These are phyloP conservation scores for Diadumene lineata DNA, from an alignment of 92 coral and sea anemone species.

Conservation along the genomic window DNA sequence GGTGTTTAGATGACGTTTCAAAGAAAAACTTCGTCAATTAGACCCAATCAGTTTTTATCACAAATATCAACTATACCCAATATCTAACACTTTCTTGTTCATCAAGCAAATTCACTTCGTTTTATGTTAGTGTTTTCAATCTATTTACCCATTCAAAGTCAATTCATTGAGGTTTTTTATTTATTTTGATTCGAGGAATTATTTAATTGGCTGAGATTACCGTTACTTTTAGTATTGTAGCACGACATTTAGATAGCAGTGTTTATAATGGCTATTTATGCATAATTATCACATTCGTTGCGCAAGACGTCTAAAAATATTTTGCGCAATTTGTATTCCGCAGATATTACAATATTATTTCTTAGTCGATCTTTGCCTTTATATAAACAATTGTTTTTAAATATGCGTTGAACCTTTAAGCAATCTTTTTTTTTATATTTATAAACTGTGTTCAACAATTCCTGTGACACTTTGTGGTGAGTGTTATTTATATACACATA, in stretches of 20 bases:
- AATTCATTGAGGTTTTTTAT: neutral
- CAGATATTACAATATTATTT: too few relatives aligned
- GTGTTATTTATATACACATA: too few relatives aligned
- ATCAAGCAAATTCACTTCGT: neutral
- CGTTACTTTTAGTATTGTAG: neutral
- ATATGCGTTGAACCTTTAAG: too few relatives aligned
- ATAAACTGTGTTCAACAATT: too few relatives aligned
- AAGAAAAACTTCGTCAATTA: conserved; percentile 3
- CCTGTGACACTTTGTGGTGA: too few relatives aligned
- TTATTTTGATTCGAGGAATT: neutral
- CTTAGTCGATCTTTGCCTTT: too few relatives aligned
- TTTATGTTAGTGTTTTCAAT: neutral
- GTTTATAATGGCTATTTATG: neutral
- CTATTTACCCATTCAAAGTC: neutral
- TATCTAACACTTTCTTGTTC: neutral
- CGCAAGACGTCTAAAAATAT: neutral
- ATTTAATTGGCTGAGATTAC: neutral
- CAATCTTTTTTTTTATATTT: too few relatives aligned
- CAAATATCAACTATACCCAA: neutral
- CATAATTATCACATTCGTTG: neutral
- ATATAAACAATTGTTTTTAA: too few relatives aligned
- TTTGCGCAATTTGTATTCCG: too few relatives aligned
- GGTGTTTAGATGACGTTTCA: conserved; percentile 19
- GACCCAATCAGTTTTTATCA: conserved; percentile 23
- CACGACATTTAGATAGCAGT: neutral